phyloP scores from a whole-genome alignment of 2,113 vertebrate genomes.

The Neopipo cinnamomea region DNA sequence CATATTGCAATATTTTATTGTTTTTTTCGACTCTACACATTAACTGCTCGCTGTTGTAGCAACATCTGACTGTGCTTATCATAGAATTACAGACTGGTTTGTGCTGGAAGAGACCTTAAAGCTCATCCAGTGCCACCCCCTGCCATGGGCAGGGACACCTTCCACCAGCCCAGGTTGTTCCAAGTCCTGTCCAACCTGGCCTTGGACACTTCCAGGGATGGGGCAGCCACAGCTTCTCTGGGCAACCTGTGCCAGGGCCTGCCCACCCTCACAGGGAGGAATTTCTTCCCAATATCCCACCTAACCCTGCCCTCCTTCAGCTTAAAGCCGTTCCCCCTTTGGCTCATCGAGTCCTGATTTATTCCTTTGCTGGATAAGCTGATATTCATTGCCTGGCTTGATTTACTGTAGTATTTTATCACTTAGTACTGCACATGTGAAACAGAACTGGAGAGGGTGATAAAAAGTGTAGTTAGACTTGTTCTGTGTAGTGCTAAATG shows the following conservation, averaged over 20 bases:
- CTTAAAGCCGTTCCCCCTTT: not conserved
- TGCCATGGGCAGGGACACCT: not conserved
- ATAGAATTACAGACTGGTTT: not conserved
- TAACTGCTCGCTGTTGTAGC: not conserved
- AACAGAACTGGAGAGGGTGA: not conserved
- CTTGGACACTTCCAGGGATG: not conserved
- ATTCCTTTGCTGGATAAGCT: conserved; percentile 1
- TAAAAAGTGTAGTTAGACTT: not conserved
- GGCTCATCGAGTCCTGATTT: not conserved
- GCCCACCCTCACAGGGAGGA: rapidly evolving
- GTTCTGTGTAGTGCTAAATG: not conserved
- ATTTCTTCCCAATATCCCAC: not conserved
- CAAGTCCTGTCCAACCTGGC: not conserved
- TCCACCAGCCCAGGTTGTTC: not conserved
- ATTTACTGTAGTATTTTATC: conserved; percentile 26
- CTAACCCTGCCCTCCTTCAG: not conserved
- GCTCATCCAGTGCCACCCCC: not conserved
- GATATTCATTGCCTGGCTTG: conserved; percentile 1
- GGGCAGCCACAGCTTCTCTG: not conserved
- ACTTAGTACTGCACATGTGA: not conserved
- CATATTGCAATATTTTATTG: not conserved
- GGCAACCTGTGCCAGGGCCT: not conserved
- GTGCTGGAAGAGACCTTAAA: not conserved
- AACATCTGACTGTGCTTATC: not conserved
- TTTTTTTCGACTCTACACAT: not conserved